Evolutionary conservation across 2,113 vertebrate species (phyloP).

Genomic region (Euleptes europaea): DNA sequence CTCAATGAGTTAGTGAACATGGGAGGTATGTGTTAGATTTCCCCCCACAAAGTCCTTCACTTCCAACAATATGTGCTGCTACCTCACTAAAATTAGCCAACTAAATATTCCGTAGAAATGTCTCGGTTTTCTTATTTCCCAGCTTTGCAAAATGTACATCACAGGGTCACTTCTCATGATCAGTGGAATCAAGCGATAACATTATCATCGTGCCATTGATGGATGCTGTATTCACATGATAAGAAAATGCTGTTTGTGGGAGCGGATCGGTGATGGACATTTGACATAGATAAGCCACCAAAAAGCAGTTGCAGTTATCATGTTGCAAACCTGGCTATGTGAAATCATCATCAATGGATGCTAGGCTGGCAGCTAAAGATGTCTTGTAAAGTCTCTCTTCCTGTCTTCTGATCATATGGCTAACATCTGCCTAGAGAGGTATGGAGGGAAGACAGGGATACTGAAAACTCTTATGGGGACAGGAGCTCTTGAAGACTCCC

Average conservation of each 20-base stretch:
- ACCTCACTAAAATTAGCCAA: constrained; percentile 45
- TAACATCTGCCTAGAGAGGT: no score
- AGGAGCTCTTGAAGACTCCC: background rate
- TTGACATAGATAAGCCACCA: constrained; percentile 7
- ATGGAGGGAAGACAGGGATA: background rate
- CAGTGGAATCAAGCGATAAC: constrained; percentile 4
- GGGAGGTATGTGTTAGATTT: constrained; percentile 33
- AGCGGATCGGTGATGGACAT: constrained; percentile 4
- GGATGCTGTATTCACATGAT: constrained; percentile 9
- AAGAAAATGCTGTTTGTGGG: background rate
- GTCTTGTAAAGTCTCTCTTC: background rate
- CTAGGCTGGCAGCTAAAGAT: background rate
- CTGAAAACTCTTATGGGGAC: background rate
- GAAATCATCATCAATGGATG: background rate
- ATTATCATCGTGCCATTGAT: constrained; percentile 4
- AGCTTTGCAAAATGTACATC: constrained; percentile 3
- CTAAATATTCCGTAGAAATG: constrained; percentile 42
- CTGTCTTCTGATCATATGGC: background rate
- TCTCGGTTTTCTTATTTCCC: constrained; percentile 30
- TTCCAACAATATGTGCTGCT: background rate
- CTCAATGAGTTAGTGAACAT: constrained; percentile 55
- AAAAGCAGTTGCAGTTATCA: background rate
- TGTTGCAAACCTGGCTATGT: background rate
- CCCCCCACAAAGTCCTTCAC: no score
- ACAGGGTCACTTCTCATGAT: background rate